A percentile compares a stretch with the other conserved stretches of the same genome.
These are phyloP conservation scores for Morone saxatilis DNA, from an alignment of 2,113 vertebrate species.

Conservation along the genomic window DNA sequence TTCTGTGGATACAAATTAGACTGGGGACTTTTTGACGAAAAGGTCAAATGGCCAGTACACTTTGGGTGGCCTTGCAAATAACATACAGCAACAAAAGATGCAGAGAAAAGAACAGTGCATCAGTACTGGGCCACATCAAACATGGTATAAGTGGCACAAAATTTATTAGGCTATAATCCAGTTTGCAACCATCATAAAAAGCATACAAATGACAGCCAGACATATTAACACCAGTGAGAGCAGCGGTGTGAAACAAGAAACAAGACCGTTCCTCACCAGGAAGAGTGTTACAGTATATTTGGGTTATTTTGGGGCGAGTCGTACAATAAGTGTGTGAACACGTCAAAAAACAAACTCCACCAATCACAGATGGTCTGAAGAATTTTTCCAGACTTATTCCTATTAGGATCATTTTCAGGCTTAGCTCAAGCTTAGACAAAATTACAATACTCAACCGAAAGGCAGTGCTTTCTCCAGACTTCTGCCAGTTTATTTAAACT, in stretches of 20 bases:
- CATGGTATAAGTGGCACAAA: not conserved
- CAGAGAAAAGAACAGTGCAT: not conserved
- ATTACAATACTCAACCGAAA: not conserved
- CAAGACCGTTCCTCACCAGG: not conserved
- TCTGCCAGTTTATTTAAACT: not conserved
- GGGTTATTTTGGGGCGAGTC: not conserved
- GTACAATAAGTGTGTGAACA: not conserved
- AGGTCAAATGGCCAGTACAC: not conserved
- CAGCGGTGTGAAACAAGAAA: not conserved
- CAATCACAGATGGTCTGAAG: not conserved
- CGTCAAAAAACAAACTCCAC: not conserved
- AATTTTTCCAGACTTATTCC: no score
- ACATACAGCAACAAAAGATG: not conserved
- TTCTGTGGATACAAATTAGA: constrained; percentile 17
- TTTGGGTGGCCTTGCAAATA: not conserved
- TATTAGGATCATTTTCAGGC: no score
- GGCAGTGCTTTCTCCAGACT: not conserved
- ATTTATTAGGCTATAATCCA: constrained; percentile 21
- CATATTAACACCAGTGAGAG: not conserved
- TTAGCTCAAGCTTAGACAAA: not conserved
- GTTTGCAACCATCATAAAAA: constrained; percentile 15
- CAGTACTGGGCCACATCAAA: not conserved
- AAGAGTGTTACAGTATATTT: not conserved
- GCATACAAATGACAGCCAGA: not conserved
- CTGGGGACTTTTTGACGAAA: not conserved